Percentiles rank a stretch among this genome's conserved stretches.
These are phyloP conservation scores for Triops cancriformis DNA, from an alignment of 1,140 invertebrate genomes.

Conservation along the genomic window DNA sequence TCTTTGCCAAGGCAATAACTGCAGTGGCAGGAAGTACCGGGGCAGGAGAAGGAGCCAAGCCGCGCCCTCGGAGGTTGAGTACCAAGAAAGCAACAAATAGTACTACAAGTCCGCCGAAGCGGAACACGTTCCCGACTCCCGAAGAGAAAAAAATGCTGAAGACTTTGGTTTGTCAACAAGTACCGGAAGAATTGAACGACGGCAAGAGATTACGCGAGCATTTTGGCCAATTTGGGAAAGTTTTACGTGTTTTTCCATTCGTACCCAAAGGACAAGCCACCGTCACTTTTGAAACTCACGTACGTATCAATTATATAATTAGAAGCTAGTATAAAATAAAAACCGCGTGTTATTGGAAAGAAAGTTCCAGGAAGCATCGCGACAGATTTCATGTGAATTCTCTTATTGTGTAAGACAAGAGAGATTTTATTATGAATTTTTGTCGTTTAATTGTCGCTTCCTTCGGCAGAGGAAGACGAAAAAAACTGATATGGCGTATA, in stretches of 20 bases:
- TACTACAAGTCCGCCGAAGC: neutral
- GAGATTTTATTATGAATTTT: too few species aligned
- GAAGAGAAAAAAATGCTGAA: neutral
- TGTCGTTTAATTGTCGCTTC: too few species aligned
- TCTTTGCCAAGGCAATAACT: conserved; percentile 3
- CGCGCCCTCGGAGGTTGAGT: neutral
- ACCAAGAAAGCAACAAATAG: neutral
- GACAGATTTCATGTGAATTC: too few species aligned
- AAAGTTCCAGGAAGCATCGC: too few species aligned
- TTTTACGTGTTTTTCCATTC: neutral
- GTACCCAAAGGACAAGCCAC: conserved; percentile 1
- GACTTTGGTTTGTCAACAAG: neutral
- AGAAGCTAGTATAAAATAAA: too few species aligned
- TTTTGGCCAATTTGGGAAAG: conserved; percentile 15
- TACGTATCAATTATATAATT: neutral
- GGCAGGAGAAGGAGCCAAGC: neutral
- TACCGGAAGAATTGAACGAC: neutral
- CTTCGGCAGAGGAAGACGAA: too few species aligned
- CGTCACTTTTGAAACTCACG: conserved; percentile 16
- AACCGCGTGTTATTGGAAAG: too few species aligned
- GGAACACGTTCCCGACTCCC: neutral
- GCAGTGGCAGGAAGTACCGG: neutral
- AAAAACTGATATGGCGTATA: too few species aligned
- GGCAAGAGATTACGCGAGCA: neutral
- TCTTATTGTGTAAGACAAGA: too few species aligned